Evolutionary conservation across 2,797 vertebrate species (phyloP).

Genomic region (Protosalanx chinensis): DNA sequence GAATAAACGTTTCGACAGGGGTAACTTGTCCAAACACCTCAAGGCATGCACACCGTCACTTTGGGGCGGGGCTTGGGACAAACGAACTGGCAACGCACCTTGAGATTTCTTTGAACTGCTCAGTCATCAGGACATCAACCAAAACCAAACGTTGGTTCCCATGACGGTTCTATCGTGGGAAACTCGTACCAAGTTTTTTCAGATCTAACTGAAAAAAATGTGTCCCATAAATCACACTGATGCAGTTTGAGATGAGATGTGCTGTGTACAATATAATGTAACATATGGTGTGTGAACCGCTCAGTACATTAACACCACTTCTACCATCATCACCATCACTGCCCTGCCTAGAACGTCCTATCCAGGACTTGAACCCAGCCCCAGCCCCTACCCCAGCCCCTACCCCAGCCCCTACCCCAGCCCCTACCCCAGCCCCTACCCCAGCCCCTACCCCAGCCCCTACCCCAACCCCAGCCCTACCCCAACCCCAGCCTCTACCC

Average conservation of each 20-base stretch:
- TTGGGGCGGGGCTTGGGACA: too few species aligned
- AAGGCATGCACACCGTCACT: too few species aligned
- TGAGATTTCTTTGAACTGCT: background rate
- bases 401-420: too few species aligned
- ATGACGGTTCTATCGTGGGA: too few species aligned
- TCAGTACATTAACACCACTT: too few species aligned
- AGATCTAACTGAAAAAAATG: background rate
- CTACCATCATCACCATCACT: conserved; percentile 17
- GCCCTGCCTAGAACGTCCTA: background rate
- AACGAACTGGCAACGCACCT: too few species aligned
- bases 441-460: background rate
- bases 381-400: too few species aligned
- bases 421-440: too few species aligned
- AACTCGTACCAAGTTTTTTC: background rate
- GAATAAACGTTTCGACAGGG: too few species aligned
- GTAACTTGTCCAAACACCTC: too few species aligned
- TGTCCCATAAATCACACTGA: conserved; percentile 28
- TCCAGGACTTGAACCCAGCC: background rate
- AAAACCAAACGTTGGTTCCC: background rate
- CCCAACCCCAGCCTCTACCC: background rate
- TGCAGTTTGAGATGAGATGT: conserved; percentile 20
- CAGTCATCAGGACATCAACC: background rate
- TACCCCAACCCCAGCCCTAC: conserved; percentile 23
- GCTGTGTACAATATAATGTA: too few species aligned
- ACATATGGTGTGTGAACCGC: too few species aligned